Evolutionary conservation across 2,797 vertebrate genomes (phyloP), one percentile per base, ranked within the genome.

Genomic region (Brotogeris chrysoptera): DNA sequence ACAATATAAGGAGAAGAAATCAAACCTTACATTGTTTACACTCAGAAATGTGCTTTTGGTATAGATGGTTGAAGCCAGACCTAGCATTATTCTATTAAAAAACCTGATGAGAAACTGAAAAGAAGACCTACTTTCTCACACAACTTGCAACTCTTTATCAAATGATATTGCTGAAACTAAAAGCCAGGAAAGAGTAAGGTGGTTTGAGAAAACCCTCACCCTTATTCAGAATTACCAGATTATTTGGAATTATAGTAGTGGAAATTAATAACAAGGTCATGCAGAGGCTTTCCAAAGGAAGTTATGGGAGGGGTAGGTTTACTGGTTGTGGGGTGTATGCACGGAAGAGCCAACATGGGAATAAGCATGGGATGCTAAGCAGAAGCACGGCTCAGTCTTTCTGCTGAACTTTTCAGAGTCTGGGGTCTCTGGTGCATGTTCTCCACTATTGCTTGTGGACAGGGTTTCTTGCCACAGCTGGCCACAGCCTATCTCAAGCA

Each of bases 341-440:
- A 84, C 10, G 24, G 24, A 81, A 81, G 21, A 59, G 15, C 11
- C 10, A 27, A 52, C 1, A 1, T 2, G 30, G 65, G 32, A 92
- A 44, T 71, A 52, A 78, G 23, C 20, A 39, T 0, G 1, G 20
- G 71, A 59, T 66, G 25, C 5, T 72, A 52, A 44, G 24, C 4
- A 52, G 34, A 74, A 28, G 6, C 17, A 41, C 4, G 1, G 4
- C 44, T 76, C 0, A 0, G 38, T 36, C 60, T 65, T 49, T 55
- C 23, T 47, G 46, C 23, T 47, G 46, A 44, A 59, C 17, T 70
- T 81, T 61, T 49, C 30, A 41, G 78, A 34, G 36, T 5, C 59
- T 2, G 1, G 16, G 8, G 24, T 65, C 53, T 16, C 53, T 84
- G 38, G 16, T 38, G 21, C 5, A 2, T 50, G 23, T 17, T 80